These are phyloP conservation scores for Cataglyphis livida DNA, from an alignment of 2,888 invertebrate genomes.

Conservation along the genomic window DNA sequence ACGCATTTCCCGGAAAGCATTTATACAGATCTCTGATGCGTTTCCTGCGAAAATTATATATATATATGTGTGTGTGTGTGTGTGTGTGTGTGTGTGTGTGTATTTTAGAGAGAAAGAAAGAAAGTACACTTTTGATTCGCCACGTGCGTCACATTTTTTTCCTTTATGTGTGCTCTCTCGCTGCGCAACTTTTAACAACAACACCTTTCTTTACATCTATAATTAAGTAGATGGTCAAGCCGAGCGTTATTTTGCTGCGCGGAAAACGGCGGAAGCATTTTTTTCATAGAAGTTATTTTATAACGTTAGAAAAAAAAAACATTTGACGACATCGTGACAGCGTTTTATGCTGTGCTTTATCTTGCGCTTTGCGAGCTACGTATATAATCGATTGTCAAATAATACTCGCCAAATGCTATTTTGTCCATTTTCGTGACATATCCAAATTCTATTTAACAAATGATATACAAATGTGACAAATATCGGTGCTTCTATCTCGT, in stretches of 20 bases:
- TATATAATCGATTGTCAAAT: conserved; percentile 14
- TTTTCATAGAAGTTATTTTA: conserved; percentile 34
- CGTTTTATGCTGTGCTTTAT: neutral
- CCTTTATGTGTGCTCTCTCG: neutral
- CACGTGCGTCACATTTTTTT: conserved; percentile 9
- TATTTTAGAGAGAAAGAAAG: neutral
- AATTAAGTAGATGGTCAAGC: conserved; percentile 35
- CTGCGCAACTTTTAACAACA: conserved; percentile 24
- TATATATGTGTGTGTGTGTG: neutral
- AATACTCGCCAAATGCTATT: neutral
- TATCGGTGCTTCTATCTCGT: neutral
- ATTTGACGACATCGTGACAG: conserved; percentile 30
- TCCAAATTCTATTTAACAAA: neutral
- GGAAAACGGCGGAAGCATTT: conserved; percentile 27
- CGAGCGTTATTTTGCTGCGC: conserved; percentile 26
- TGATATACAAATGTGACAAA: neutral
- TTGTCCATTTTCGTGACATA: neutral
- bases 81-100: too few species aligned
- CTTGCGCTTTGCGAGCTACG: neutral
- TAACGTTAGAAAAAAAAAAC: conserved; percentile 7
- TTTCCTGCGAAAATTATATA: neutral
- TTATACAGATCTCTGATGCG: neutral
- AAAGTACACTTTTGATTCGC: conserved; percentile 21
- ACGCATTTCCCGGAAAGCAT: conserved; percentile 3
- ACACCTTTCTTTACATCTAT: conserved; percentile 22